Base-by-base conservation (phyloP, 2,888 invertebrate species). In the Campaea margaritaria region DNA sequence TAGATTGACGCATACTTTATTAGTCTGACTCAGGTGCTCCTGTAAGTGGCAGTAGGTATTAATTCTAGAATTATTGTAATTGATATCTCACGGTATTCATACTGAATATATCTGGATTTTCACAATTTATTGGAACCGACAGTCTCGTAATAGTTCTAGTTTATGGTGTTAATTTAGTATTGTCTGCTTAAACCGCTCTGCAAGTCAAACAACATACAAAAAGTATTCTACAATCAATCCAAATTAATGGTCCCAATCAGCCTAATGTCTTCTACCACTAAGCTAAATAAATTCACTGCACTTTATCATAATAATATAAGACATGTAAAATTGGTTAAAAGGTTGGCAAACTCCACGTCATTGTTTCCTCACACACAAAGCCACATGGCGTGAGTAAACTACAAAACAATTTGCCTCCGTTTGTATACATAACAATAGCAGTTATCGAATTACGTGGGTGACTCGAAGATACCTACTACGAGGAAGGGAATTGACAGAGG, bases 371-470 rank as follows among this genome's bases (percentile, higher is more conserved):
- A 28, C 55, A 51, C 49, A 49, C 64, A 69, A 74, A 70, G 44
- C 36, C 57, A 57, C 69, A 72, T 78, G 70, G 78, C 78, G 76
- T 78, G 81, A 78, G 78, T 75, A 79, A 83, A 83, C 79, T 76
- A 76, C 75, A 72, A 83, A 82, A 84, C 85, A 88, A 84, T 87
- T 65, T 83, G 83, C 79, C 75, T 80, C 75, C 86, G 84, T 88
- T 87, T 77, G 81, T 84, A 78, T 79, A 82, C 79, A 78, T 83
- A 87, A 86, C 86, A 87, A 87, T 87, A 89, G 85, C 85, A 84
- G 63, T 67, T 87, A 89, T 90, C 87, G 85, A 86, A 86, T 73
- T 71, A 71, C 67, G 45, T 54, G 68, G 65, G 66, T 72, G 74
- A 76, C 56, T 54, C 31, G 36, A 42, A 28, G 52, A 53, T 46